A percentile compares a stretch with the other conserved stretches of the same genome.
Evolutionary conservation across 2,113 vertebrate genomes (phyloP).

Genomic region (Heterochromis multidens): DNA sequence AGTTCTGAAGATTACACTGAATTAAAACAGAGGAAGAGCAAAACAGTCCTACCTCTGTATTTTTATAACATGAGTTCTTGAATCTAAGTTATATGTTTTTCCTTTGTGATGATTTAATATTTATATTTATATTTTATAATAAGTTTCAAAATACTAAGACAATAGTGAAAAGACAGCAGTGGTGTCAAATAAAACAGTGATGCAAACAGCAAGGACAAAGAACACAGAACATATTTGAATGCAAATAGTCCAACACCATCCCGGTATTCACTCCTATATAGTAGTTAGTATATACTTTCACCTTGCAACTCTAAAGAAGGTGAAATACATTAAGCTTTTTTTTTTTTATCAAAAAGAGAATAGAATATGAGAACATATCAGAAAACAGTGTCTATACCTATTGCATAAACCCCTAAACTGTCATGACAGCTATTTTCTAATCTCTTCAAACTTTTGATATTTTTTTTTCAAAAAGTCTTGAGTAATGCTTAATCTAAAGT

Average conservation of each 20-base stretch:
- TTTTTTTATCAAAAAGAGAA: background rate
- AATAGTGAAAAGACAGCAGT: background rate
- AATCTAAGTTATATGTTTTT: background rate
- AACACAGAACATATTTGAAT: fast-evolving
- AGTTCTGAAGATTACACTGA: background rate
- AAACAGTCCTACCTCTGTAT: background rate
- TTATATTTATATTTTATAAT: background rate
- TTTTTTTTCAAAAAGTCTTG: too few relatives aligned
- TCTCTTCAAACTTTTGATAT: too few relatives aligned
- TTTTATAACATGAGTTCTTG: background rate
- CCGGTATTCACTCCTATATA: background rate
- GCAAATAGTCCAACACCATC: background rate
- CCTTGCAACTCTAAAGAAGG: background rate
- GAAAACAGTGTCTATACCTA: background rate
- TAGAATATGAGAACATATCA: too few relatives aligned
- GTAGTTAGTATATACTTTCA: background rate
- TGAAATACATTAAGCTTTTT: background rate
- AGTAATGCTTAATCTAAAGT: too few relatives aligned
- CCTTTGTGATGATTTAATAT: background rate
- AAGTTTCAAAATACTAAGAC: background rate
- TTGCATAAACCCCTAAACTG: too few relatives aligned
- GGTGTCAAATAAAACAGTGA: background rate
- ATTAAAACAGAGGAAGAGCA: background rate
- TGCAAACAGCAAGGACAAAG: background rate
- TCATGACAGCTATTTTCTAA: too few relatives aligned